These are phyloP conservation scores for Spinus olivaceus DNA, from an alignment of 2,797 vertebrate genomes.

Conservation along the genomic window DNA sequence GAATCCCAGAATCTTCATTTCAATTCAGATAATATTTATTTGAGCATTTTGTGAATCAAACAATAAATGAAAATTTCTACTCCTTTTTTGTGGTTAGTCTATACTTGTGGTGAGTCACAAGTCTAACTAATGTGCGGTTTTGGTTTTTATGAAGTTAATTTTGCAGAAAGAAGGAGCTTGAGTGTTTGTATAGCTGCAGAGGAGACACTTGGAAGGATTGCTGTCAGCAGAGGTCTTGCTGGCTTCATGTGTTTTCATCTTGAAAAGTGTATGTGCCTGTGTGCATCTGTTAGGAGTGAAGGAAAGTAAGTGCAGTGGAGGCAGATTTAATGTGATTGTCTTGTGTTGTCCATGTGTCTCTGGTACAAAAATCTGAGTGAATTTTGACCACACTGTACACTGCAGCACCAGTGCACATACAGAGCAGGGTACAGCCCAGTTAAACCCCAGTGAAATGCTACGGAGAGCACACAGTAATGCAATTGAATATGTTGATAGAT, in stretches of 20 bases:
- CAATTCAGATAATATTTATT: background rate
- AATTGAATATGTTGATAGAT: background rate
- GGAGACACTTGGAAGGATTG: background rate
- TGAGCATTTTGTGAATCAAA: background rate
- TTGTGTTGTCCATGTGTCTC: background rate
- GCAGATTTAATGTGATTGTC: background rate
- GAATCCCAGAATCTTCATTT: background rate
- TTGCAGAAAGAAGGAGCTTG: background rate
- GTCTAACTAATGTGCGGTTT: background rate
- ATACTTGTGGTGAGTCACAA: background rate
- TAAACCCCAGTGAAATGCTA: background rate
- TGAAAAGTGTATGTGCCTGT: background rate
- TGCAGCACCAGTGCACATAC: background rate
- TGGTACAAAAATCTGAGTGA: background rate
- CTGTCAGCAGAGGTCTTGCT: background rate
- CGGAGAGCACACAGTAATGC: background rate
- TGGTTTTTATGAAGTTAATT: background rate
- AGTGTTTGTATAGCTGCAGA: background rate
- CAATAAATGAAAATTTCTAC: background rate
- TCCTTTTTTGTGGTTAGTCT: background rate
- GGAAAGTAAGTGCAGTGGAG: background rate
- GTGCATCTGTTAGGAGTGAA: background rate
- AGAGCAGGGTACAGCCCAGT: background rate
- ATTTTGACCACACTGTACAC: rapidly evolving
- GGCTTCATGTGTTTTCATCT: background rate